Conservation (phyloP, 30 jellyfish, hydroid and myxozoan species). For the Chironex yamaguchii region DNA sequence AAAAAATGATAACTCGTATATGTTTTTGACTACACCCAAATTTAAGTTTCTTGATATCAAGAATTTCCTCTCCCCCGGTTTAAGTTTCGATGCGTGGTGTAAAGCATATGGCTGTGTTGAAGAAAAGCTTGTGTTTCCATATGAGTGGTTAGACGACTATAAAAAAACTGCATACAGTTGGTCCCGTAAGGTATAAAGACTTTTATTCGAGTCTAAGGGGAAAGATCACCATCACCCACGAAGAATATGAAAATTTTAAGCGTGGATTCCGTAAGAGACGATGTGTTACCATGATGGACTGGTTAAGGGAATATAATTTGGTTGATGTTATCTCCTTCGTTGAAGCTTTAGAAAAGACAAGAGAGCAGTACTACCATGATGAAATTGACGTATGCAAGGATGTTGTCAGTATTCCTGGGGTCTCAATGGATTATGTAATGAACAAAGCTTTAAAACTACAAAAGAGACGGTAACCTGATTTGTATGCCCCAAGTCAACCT, state of each 20-base stretch:
- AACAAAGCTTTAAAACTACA: neutral
- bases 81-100: neutral
- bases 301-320: constrained; percentile 7
- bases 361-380: constrained; percentile 22
- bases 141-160: constrained; percentile 24
- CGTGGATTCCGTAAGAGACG: neutral
- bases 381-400: constrained; percentile 31
- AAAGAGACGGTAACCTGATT: neutral
- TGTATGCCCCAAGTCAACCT: constrained; percentile 43
- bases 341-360: constrained; percentile 34
- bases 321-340: constrained; percentile 34
- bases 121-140: constrained; percentile 35
- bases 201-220: constrained; percentile 20
- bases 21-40: neutral
- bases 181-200: constrained; percentile 5
- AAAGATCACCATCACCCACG: neutral
- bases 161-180: neutral
- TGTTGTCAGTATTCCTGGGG: constrained; percentile 43
- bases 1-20: constrained; percentile 17
- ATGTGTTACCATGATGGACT: constrained; percentile 29
- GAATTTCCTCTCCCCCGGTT: constrained; percentile 22
- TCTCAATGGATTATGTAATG: constrained; percentile 28
- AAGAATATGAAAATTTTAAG: constrained; percentile 9
- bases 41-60: constrained; percentile 20
- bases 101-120: neutral